These are phyloP conservation scores for Hoplias malabaricus DNA, from an alignment of 2,113 vertebrate species.

Conservation along the genomic window DNA sequence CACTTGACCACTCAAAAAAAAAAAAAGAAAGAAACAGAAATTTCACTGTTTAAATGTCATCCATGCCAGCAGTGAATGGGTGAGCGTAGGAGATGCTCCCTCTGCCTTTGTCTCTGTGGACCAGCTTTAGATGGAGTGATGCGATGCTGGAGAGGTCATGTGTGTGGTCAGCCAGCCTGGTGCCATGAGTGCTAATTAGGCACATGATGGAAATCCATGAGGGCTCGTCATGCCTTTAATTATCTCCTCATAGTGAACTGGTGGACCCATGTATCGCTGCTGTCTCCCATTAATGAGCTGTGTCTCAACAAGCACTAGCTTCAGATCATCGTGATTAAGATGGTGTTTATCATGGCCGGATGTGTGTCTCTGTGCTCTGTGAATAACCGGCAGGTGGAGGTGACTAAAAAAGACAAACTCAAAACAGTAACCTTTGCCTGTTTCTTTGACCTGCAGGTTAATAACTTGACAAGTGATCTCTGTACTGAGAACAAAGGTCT, in stretches of 20 bases:
- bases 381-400: neutral
- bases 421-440: neutral
- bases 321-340: constrained; percentile 22
- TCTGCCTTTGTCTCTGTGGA: neutral
- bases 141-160: neutral
- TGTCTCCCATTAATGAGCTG: constrained; percentile 30
- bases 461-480: neutral
- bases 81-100: neutral
- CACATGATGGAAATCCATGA: constrained; percentile 44
- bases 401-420: neutral
- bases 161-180: constrained; percentile 22
- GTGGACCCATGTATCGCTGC: neutral
- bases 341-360: neutral
- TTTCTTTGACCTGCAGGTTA: neutral
- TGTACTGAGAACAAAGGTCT: neutral
- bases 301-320: constrained; percentile 3
- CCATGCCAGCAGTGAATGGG: neutral
- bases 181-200: constrained; percentile 45
- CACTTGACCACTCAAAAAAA: neutral
- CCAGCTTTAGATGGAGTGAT: neutral
- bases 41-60: neutral
- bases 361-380: neutral
- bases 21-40: neutral
- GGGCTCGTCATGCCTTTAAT: constrained; percentile 39
- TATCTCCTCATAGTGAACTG: constrained; percentile 26